Evolutionary conservation across 2,888 invertebrate genomes (phyloP).

Genomic region (Epirrhoe tristata): DNA sequence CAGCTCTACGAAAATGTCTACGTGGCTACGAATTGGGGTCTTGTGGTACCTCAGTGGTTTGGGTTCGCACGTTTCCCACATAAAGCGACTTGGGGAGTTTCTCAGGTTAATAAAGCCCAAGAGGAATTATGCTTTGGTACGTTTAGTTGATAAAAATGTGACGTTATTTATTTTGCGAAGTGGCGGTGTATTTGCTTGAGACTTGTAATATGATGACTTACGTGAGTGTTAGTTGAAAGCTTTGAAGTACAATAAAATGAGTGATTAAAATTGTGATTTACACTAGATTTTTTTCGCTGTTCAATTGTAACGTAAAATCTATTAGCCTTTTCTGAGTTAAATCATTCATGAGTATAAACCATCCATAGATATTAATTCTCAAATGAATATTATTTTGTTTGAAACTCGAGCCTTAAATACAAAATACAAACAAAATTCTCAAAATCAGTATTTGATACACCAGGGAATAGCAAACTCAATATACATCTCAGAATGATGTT

Average conservation of each 20-base stretch:
- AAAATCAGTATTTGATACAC: background rate
- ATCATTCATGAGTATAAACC: too few relatives aligned
- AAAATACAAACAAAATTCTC: background rate
- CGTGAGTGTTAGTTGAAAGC: background rate
- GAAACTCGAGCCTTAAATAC: background rate
- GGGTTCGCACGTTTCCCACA: constrained; percentile 20
- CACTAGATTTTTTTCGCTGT: too few relatives aligned
- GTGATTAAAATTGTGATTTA: too few relatives aligned
- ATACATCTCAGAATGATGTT: constrained; percentile 18
- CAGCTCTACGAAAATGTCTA: constrained; percentile 21
- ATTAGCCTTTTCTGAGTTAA: too few relatives aligned
- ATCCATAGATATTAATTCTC: too few relatives aligned
- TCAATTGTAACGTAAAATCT: too few relatives aligned
- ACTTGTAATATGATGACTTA: background rate
- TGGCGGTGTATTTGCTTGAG: background rate
- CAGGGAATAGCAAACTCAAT: constrained; percentile 6
- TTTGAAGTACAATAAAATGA: too few relatives aligned
- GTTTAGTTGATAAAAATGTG: constrained; percentile 17
- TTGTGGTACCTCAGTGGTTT: background rate
- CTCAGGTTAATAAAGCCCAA: constrained; percentile 24
- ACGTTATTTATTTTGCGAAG: constrained; percentile 7
- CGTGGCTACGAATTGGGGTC: constrained; percentile 7
- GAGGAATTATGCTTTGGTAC: constrained; percentile 13
- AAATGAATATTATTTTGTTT: background rate
- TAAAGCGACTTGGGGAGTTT: constrained; percentile 18